Base-by-base conservation (phyloP, 2,888 invertebrate species). In the Minunthozetes semirufus region DNA sequence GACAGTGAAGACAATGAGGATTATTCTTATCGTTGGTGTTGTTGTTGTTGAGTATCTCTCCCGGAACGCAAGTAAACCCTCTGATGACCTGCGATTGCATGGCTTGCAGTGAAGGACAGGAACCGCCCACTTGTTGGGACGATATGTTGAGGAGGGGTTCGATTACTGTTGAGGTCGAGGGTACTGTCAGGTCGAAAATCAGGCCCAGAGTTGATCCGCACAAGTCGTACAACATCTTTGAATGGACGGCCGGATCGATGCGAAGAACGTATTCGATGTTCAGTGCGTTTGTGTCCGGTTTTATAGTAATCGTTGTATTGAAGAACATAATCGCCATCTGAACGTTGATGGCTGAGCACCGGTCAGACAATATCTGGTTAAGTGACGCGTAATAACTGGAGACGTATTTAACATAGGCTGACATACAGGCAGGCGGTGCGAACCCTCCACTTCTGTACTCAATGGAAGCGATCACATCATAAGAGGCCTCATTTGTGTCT, bases 401-500 rank as follows among this genome's bases (percentile, higher is more conserved):
- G 1, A 81, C 78, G 33, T 79, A 79, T 22, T 75, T 76, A 79
- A 90, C 90, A 82, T 94, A 94, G 81, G 93, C 92, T 1, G 88
- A 88, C 73, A 94, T 85, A 82, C 94, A 95, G 9, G 89, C 87
- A 76, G 88, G 88, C 0, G 93, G 90, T 3, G 94, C 93, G 13
- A 92, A 94, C 29, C 94, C 94, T 79, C 94, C 92, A 15, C 93
- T 93, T 77, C 94, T 87, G 82, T 94, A 95, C 61, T 89, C 90
- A 0, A 94, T 89, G 29, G 90, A 88, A 0, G 94, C 90, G 0
- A 92, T 89, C 0, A 94, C 92, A 80, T 94, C 93, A 80, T 94
- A 94, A 77, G 92, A 90, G n/a, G 94, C 94, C 86, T 94, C 93
- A 82, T 94, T 92, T 19, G 94, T 94, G 83, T 94, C 90, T 87